Evolutionary conservation across 1,140 invertebrate species (phyloP).

Genomic region (Anastrepha ludens): DNA sequence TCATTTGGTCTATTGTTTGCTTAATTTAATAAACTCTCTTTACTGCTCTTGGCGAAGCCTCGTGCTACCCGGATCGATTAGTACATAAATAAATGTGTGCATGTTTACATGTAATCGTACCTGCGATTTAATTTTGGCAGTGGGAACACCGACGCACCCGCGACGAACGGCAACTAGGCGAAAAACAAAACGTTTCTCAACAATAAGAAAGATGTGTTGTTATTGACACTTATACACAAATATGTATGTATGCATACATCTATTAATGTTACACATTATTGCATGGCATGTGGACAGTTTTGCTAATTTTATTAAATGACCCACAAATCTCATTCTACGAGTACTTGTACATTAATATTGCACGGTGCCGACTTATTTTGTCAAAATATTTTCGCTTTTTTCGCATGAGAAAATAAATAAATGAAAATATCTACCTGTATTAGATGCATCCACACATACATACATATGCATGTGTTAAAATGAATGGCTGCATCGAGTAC

Average conservation of each 20-base stretch:
- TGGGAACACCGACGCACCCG: background rate
- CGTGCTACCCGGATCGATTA: too few relatives aligned
- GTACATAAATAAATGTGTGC: too few relatives aligned
- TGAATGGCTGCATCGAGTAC: background rate
- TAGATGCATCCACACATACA: background rate
- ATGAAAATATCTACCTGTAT: background rate
- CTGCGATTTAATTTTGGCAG: background rate
- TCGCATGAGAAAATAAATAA: background rate
- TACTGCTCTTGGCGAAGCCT: too few relatives aligned
- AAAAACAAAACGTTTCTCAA: conserved; percentile 27
- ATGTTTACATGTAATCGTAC: background rate
- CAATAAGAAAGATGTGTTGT: conserved; percentile 10
- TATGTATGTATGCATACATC: too few relatives aligned
- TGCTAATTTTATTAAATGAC: conserved; percentile 27
- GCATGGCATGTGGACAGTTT: conserved; percentile 33
- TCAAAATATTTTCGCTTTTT: background rate
- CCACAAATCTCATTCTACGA: conserved; percentile 22
- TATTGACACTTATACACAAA: background rate
- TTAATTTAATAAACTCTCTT: too few relatives aligned
- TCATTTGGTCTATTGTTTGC: too few relatives aligned
- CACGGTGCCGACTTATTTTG: conserved; percentile 27
- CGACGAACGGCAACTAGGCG: background rate
- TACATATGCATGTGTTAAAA: background rate
- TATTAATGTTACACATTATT: background rate
- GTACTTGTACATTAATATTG: background rate